Percentiles rank a stretch among this genome's conserved stretches.
phyloP scores from a whole-genome alignment of 2,797 vertebrate genomes.

The Dendrocincla fuliginosa region DNA sequence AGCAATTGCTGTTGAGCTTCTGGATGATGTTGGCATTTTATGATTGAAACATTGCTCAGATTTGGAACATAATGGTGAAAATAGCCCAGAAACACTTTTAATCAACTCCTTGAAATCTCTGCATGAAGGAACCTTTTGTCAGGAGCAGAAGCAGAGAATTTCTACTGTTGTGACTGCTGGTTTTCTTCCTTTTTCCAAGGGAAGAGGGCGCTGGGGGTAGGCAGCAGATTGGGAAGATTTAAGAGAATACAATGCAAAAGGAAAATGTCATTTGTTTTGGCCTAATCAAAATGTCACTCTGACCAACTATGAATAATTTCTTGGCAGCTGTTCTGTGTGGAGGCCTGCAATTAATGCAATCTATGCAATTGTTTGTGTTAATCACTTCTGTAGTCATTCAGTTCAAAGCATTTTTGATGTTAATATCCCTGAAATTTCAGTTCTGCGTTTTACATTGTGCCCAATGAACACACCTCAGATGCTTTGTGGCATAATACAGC shows the following conservation, averaged over 20 bases:
- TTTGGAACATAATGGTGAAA: constrained; percentile 51
- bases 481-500: neutral
- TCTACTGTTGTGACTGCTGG: neutral
- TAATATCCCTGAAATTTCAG: neutral
- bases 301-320: constrained; percentile 63
- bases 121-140: neutral
- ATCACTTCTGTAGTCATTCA: constrained; percentile 26
- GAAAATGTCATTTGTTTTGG: constrained; percentile 60
- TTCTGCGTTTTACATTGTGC: neutral
- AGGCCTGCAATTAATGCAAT: constrained; percentile 56
- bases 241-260: constrained; percentile 25
- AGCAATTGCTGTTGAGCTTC: constrained; percentile 65
- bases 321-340: constrained; percentile 9
- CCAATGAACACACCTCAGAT: neutral
- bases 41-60: constrained; percentile 35
- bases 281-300: constrained; percentile 65
- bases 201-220: neutral
- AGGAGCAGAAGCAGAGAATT: neutral
- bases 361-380: constrained; percentile 47
- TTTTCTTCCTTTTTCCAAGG: neutral
- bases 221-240: neutral
- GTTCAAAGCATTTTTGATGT: neutral
- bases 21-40: constrained; percentile 55
- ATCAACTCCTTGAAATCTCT: neutral
- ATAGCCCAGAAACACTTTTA: constrained; percentile 25